Evolutionary conservation across 2,797 vertebrate species (phyloP).

Genomic region (Rhodeus uyekii): DNA sequence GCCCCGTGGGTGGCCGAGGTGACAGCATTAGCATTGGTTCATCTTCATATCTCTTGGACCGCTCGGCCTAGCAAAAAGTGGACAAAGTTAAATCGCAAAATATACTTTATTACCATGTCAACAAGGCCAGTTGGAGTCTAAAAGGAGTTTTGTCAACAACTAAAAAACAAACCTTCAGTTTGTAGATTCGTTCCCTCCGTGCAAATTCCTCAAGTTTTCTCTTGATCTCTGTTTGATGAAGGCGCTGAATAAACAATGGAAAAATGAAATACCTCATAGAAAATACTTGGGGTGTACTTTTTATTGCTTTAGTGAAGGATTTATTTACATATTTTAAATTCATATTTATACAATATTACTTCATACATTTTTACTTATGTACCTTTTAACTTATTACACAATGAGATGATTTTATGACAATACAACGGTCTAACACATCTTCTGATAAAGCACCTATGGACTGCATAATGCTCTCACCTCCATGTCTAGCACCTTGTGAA

Average conservation of each 20-base stretch:
- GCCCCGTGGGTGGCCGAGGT: conserved; percentile 79
- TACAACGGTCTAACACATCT: not conserved
- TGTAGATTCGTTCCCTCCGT: conserved; percentile 77
- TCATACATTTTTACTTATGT: not conserved
- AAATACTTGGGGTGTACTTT: too few species aligned
- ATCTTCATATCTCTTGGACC: conserved; percentile 73
- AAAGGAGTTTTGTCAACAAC: conserved; percentile 8
- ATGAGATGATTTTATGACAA: not conserved
- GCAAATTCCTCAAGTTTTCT: conserved; percentile 80
- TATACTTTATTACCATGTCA: not conserved
- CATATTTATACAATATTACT: not conserved
- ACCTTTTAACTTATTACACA: not conserved
- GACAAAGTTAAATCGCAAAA: not conserved
- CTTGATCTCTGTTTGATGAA: conserved; percentile 84
- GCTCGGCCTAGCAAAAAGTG: conserved; percentile 72
- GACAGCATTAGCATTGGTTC: conserved; percentile 67
- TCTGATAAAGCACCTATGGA: not conserved
- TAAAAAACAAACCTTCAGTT: conserved; percentile 78
- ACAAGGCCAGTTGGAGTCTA: not conserved
- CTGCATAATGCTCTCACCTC: conserved; percentile 77
- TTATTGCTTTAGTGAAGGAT: not conserved
- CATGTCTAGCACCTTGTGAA: conserved; percentile 89
- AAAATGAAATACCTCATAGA: conserved; percentile 15
- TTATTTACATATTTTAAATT: not conserved
- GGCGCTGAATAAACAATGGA: conserved; percentile 69